Percentiles rank a stretch among this genome's conserved stretches.
Conservation (phyloP, 2,888 invertebrate species). For the Schrankia costaestrigalis region DNA sequence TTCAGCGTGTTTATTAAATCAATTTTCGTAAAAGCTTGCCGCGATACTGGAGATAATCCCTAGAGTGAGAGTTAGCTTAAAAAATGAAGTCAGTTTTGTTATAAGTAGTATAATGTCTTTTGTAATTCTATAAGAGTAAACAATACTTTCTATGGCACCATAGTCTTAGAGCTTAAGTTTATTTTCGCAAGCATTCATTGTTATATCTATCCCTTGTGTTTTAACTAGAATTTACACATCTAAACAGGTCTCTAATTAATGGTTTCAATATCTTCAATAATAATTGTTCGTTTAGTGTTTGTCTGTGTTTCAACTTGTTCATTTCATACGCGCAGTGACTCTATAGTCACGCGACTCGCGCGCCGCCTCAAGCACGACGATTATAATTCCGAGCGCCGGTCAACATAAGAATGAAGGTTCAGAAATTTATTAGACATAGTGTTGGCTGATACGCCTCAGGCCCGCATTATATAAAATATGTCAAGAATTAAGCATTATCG, state of each 20-base stretch:
- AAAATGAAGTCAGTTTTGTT: too few relatives aligned
- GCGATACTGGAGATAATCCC: too few relatives aligned
- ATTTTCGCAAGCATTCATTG: background rate
- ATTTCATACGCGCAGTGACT: too few relatives aligned
- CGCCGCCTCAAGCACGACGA: slow-evolving; percentile 71
- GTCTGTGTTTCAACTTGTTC: too few relatives aligned
- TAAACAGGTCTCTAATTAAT: slow-evolving; percentile 3
- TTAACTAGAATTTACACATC: background rate
- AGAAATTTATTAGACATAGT: slow-evolving; percentile 81
- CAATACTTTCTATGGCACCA: too few relatives aligned
- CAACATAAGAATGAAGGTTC: slow-evolving; percentile 78
- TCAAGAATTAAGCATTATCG: slow-evolving; percentile 79
- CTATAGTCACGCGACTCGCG: slow-evolving; percentile 49
- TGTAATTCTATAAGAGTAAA: too few relatives aligned
- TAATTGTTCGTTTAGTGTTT: slow-evolving; percentile 6
- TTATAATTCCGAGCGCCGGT: slow-evolving; percentile 78
- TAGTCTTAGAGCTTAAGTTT: too few relatives aligned
- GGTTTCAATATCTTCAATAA: slow-evolving; percentile 4
- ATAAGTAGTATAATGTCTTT: too few relatives aligned
- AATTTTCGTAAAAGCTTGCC: too few relatives aligned
- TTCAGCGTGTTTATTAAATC: too few relatives aligned
- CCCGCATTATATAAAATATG: slow-evolving; percentile 78
- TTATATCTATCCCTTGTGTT: background rate
- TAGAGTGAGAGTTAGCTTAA: too few relatives aligned
- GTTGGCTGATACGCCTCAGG: slow-evolving; percentile 71